Conservation (phyloP, 2,113 vertebrate species). For the Lepidothrix coronata region DNA sequence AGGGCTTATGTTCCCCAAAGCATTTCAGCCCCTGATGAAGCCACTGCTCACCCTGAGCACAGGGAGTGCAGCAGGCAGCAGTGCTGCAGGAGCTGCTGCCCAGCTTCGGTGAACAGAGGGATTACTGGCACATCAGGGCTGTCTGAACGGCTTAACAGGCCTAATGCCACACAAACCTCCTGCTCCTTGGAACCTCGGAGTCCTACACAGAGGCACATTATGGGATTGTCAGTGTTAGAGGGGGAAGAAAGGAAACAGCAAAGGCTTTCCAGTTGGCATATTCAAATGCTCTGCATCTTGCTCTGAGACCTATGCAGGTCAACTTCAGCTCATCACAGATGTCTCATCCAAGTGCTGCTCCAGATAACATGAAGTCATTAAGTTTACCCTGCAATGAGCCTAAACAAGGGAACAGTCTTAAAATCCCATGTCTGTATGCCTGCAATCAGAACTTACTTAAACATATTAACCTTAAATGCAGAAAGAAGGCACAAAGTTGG, state of each 20-base stretch:
- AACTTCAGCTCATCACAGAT: constrained; percentile 45
- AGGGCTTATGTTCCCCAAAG: background rate
- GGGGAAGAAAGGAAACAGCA: constrained; percentile 13
- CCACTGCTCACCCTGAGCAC: background rate
- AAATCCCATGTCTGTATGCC: background rate
- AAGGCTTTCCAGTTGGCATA: constrained; percentile 59
- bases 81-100: background rate
- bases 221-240: constrained; percentile 13
- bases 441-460: background rate
- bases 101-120: background rate
- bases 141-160: background rate
- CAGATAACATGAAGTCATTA: constrained; percentile 9
- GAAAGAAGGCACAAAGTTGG: background rate
- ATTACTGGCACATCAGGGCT: background rate
- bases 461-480: background rate
- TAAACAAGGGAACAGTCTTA: background rate
- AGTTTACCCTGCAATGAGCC: background rate
- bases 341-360: constrained; percentile 30
- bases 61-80: background rate
- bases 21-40: background rate
- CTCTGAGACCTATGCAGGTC: constrained; percentile 46
- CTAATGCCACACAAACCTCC: background rate
- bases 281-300: constrained; percentile 37
- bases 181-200: background rate
- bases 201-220: constrained; percentile 34